Evolutionary conservation across 2,888 invertebrate genomes (phyloP).

Genomic region (Perdita meconis): DNA sequence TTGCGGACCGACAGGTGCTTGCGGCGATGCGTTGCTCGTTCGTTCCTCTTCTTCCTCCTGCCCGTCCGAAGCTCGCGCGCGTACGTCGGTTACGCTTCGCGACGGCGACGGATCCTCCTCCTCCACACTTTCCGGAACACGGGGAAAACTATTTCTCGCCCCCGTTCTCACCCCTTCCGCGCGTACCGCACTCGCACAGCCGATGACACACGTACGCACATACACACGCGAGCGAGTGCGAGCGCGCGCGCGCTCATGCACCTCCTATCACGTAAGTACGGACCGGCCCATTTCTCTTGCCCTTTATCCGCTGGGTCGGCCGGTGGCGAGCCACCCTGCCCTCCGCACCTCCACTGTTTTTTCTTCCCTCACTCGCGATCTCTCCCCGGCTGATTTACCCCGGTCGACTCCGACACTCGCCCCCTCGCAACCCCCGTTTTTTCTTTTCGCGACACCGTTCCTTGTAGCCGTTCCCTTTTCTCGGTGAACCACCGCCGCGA

Average conservation of each 20-base stretch:
- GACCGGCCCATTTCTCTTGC: constrained; percentile 74
- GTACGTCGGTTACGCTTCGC: background rate
- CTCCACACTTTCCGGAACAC: constrained; percentile 42
- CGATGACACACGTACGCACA: constrained; percentile 66
- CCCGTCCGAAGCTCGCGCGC: background rate
- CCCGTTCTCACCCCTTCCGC: constrained; percentile 53
- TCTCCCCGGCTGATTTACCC: background rate
- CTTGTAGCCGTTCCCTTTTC: background rate
- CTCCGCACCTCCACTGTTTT: constrained; percentile 31
- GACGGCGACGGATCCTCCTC: constrained; percentile 7
- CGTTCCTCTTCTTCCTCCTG: constrained; percentile 12
- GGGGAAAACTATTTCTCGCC: constrained; percentile 48
- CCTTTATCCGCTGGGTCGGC: constrained; percentile 66
- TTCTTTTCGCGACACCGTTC: background rate
- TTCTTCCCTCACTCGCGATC: constrained; percentile 36
- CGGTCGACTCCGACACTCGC: background rate
- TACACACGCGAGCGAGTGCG: constrained; percentile 64
- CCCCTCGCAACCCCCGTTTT: background rate
- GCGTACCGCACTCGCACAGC: constrained; percentile 55
- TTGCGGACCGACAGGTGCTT: constrained; percentile 33
- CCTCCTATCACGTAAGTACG: constrained; percentile 77
- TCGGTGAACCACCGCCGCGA: no score
- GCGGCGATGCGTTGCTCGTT: constrained; percentile 11
- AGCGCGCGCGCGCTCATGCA: constrained; percentile 73
- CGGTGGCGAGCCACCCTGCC: constrained; percentile 63